Percentiles rank a stretch among this genome's conserved stretches.
Conservation (phyloP, 2,113 vertebrate genomes). For the Tachycineta bicolor region DNA sequence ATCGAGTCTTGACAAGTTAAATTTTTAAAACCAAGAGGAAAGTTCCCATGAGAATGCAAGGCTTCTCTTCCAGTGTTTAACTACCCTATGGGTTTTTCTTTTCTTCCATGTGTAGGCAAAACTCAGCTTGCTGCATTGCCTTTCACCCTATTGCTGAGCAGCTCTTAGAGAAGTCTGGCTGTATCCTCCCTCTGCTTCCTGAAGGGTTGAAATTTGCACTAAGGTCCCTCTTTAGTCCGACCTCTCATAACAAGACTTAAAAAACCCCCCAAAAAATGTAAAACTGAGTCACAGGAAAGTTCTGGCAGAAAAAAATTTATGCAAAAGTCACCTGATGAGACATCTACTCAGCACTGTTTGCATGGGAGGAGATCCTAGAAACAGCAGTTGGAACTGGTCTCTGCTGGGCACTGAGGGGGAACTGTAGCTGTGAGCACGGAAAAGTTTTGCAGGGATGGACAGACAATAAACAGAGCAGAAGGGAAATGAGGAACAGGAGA, state of each 20-base stretch:
- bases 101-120: background rate
- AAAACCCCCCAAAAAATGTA: background rate
- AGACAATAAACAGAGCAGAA: background rate
- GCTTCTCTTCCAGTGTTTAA: background rate
- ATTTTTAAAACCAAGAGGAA: background rate
- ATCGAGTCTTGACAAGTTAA: background rate
- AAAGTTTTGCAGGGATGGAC: background rate
- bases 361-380: background rate
- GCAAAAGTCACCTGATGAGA: background rate
- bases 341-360: background rate
- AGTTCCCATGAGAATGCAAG: background rate
- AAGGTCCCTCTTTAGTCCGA: background rate
- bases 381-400: background rate
- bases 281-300: background rate
- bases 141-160: background rate
- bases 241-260: background rate
- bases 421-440: rapidly evolving
- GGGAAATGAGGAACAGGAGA: background rate
- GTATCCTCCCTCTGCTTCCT: background rate
- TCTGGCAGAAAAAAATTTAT: background rate
- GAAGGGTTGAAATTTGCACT: background rate
- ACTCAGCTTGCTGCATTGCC: background rate
- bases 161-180: background rate
- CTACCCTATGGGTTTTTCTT: background rate
- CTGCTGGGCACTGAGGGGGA: background rate